phyloP scores from a whole-genome alignment of 2,888 invertebrate species.

The Metallyticus violacea region DNA sequence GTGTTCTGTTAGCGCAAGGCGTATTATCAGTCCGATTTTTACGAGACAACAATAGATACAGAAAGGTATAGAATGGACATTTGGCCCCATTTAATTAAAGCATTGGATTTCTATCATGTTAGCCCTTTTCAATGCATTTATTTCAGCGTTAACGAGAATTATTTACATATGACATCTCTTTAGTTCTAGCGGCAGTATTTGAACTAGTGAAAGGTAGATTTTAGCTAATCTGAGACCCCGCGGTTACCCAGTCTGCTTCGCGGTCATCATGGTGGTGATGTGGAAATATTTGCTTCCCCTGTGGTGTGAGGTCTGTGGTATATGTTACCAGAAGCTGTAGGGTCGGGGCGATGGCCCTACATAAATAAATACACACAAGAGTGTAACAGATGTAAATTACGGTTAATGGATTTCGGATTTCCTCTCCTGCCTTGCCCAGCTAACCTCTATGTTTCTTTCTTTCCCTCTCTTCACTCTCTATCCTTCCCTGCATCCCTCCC shows the following conservation, averaged over 20 bases:
- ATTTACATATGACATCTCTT: not conserved
- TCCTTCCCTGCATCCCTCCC: too few relatives aligned
- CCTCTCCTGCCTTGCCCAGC: not conserved
- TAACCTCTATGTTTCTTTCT: not conserved
- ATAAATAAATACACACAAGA: not conserved
- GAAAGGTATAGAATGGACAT: too few relatives aligned
- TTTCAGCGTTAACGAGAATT: not conserved
- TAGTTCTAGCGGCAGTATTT: not conserved
- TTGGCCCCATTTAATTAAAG: too few relatives aligned
- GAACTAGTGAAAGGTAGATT: not conserved
- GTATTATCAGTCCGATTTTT: too few relatives aligned
- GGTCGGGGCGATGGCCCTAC: not conserved
- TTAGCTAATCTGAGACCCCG: not conserved
- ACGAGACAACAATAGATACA: too few relatives aligned
- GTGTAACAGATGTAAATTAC: constrained; percentile 1
- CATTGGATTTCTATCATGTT: too few relatives aligned
- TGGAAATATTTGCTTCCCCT: not conserved
- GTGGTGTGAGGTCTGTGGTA: not conserved
- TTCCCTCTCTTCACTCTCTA: not conserved
- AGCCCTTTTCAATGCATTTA: not conserved
- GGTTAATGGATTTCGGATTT: constrained; percentile 1
- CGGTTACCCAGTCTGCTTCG: not conserved
- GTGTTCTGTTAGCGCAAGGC: too few relatives aligned
- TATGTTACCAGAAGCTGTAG: not conserved
- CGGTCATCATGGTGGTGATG: not conserved